Evolutionary conservation across 2,797 vertebrate genomes (phyloP).

Genomic region (Spondyliosoma cantharus): DNA sequence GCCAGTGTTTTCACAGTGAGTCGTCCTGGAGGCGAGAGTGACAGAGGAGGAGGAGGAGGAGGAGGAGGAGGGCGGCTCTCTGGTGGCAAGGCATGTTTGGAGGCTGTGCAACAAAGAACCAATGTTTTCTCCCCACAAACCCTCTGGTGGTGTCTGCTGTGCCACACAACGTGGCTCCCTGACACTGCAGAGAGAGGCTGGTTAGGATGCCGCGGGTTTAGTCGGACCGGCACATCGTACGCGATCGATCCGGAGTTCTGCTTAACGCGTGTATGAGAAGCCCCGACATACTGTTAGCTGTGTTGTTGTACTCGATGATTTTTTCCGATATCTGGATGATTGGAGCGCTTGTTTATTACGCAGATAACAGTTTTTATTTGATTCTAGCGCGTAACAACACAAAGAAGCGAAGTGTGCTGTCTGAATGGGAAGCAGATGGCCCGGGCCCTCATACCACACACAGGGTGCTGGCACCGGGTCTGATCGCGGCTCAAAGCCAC

Average conservation of each 20-base stretch:
- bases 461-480: slow-evolving; percentile 77
- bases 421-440: slow-evolving; percentile 84
- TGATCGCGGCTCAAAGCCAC: slow-evolving; percentile 76
- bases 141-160: slow-evolving; percentile 53
- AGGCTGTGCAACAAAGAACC: slow-evolving; percentile 68
- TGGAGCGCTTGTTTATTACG: slow-evolving; percentile 50
- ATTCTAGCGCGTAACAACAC: slow-evolving; percentile 79
- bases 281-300: background rate
- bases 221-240: background rate
- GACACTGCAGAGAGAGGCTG: slow-evolving; percentile 43
- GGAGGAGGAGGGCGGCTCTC: slow-evolving; percentile 40
- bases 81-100: slow-evolving; percentile 66
- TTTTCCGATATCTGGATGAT: slow-evolving; percentile 14
- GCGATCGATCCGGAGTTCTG: background rate
- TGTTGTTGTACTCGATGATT: background rate
- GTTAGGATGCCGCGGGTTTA: background rate
- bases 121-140: slow-evolving; percentile 66
- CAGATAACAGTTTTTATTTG: slow-evolving; percentile 80
- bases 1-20: slow-evolving; percentile 69
- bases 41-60: slow-evolving; percentile 24
- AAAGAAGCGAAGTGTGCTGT: slow-evolving; percentile 71
- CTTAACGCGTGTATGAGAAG: background rate
- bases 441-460: slow-evolving; percentile 78
- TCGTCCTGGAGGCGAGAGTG: slow-evolving; percentile 49
- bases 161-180: slow-evolving; percentile 51